Evolutionary conservation across 2,888 invertebrate species (phyloP).

Genomic region (Adelphocoris suturalis): DNA sequence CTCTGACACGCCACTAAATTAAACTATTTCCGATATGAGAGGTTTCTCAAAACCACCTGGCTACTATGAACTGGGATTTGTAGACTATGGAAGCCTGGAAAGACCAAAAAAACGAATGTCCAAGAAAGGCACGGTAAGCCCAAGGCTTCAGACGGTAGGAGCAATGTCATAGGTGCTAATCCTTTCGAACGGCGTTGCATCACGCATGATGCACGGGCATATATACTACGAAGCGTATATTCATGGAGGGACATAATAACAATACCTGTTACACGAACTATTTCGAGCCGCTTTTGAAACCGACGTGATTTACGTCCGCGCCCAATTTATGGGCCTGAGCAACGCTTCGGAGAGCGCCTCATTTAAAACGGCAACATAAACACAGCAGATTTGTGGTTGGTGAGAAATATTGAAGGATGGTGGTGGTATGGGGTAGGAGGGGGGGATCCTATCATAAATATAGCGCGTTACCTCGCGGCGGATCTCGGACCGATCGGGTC

Average conservation of each 20-base stretch:
- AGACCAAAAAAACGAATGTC: too few relatives aligned
- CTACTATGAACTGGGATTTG: too few relatives aligned
- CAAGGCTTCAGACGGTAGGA: too few relatives aligned
- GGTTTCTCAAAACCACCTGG: too few relatives aligned
- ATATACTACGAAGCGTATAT: neutral
- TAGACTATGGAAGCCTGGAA: too few relatives aligned
- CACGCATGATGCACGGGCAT: too few relatives aligned
- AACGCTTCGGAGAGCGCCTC: slow-evolving; percentile 43
- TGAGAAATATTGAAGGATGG: neutral
- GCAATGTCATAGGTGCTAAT: neutral
- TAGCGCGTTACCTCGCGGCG: slow-evolving; percentile 12
- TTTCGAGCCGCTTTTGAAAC: neutral
- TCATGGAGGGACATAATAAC: neutral
- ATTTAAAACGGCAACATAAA: slow-evolving; percentile 42
- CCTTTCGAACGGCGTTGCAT: neutral
- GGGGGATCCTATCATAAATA: slow-evolving; percentile 8
- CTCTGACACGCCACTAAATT: too few relatives aligned
- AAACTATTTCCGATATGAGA: too few relatives aligned
- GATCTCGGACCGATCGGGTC: slow-evolving; percentile 16
- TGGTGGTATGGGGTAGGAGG: neutral
- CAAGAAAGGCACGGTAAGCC: too few relatives aligned
- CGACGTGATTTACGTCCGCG: slow-evolving; percentile 15
- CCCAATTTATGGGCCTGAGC: neutral
- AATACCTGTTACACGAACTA: neutral
- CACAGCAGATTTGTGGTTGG: slow-evolving; percentile 28